A percentile compares a stretch with the other conserved stretches of the same genome.
Evolutionary conservation across 2,113 vertebrate species (phyloP).

Genomic region (Hippocampus zosterae): DNA sequence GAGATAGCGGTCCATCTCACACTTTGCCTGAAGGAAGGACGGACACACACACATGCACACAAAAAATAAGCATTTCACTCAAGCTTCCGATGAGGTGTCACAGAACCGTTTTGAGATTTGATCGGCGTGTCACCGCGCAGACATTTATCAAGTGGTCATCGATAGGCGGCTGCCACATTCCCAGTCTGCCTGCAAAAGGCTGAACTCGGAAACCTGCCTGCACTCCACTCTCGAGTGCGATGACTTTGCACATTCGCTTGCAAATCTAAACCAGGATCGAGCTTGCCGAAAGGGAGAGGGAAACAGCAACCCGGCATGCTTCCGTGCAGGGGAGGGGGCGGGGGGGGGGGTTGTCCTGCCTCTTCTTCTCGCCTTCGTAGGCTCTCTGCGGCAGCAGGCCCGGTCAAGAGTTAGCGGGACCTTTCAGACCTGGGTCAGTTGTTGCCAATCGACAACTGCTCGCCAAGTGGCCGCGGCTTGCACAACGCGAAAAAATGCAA

Average conservation of each 20-base stretch:
- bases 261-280: conserved; percentile 48
- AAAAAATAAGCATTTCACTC: conserved; percentile 11
- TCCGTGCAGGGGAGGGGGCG: conserved; percentile 42
- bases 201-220: conserved; percentile 67
- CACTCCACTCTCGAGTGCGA: neutral
- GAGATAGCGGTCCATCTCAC: conserved; percentile 96
- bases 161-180: conserved; percentile 85
- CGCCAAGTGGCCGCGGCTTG: conserved; percentile 56
- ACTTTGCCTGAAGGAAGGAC: conserved; percentile 77
- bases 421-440: conserved; percentile 72
- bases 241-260: conserved; percentile 32
- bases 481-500: conserved; percentile 37
- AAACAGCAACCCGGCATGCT: conserved; percentile 60
- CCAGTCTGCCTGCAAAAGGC: conserved; percentile 79
- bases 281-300: conserved; percentile 31
- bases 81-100: neutral
- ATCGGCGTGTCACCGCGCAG: conserved; percentile 78
- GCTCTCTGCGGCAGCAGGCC: conserved; percentile 58
- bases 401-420: conserved; percentile 76
- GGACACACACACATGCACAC: neutral
- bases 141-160: conserved; percentile 86
- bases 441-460: conserved; percentile 66
- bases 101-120: conserved; percentile 45
- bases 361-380: conserved; percentile 54
- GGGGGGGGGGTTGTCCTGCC: conserved; percentile 63